Evolutionary conservation across 1,140 invertebrate genomes (phyloP).

Genomic region (Vanessa tameamea): DNA sequence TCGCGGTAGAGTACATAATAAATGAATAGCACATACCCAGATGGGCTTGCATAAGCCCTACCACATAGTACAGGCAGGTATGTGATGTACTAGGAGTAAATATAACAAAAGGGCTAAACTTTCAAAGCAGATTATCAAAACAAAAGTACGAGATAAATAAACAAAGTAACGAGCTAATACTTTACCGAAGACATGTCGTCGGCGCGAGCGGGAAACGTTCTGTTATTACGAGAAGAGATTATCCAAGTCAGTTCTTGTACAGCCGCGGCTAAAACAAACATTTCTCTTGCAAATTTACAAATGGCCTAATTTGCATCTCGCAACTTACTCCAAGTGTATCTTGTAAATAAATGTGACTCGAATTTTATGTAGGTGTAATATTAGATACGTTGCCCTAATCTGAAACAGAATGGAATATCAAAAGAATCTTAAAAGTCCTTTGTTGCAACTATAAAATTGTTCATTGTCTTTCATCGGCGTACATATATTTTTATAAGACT

Average conservation of each 20-base stretch:
- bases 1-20: no score
- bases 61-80: no score
- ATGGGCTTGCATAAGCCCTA: no score
- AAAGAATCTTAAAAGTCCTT: no score
- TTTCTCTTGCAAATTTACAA: conserved; percentile 9
- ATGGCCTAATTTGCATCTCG: conserved; percentile 17
- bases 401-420: no score
- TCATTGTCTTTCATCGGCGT: no score
- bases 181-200: conserved; percentile 25
- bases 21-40: no score
- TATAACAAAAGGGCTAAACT: not conserved
- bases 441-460: no score
- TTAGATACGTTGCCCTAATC: no score
- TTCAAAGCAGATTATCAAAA: not conserved
- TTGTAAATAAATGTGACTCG: no score
- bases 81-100: not conserved
- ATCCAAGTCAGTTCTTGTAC: conserved; percentile 15
- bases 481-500: no score
- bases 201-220: not conserved
- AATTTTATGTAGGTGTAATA: no score
- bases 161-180: conserved; percentile 8
- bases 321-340: not conserved
- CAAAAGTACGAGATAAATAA: conserved; percentile 6
- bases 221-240: conserved; percentile 27
- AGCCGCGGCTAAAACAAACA: conserved; percentile 8